Evolutionary conservation across 2,113 vertebrate genomes (phyloP).

Genomic region (Eolophus roseicapilla): DNA sequence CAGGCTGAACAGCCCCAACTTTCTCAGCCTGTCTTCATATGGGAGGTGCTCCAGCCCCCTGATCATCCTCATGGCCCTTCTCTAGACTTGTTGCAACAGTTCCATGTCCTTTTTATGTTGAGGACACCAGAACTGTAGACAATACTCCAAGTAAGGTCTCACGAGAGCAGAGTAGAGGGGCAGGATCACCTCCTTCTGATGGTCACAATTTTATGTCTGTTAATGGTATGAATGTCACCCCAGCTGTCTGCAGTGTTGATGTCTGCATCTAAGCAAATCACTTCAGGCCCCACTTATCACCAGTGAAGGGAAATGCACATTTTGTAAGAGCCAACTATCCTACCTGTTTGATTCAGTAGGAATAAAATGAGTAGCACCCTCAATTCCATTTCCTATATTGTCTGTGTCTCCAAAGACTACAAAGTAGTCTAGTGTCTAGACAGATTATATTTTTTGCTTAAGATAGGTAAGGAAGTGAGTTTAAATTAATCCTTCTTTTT

Average conservation of each 20-base stretch:
- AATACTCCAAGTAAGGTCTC: no score
- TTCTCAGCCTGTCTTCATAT: no score
- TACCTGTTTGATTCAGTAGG: neutral
- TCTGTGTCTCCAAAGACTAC: neutral
- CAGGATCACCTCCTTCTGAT: no score
- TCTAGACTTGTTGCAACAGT: no score
- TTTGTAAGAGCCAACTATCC: neutral
- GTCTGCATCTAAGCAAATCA: neutral
- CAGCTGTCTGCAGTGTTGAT: neutral
- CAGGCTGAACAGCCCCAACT: no score
- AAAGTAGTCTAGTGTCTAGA: neutral
- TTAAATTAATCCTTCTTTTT: accelerated
- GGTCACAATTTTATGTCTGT: neutral
- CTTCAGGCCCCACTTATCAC: accelerated
- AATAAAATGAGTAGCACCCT: neutral
- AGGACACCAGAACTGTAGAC: no score
- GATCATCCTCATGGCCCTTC: no score
- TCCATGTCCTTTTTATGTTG: no score
- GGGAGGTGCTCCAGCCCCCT: no score
- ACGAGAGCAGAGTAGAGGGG: no score
- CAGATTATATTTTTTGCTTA: neutral
- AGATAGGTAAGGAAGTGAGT: neutral
- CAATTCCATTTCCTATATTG: neutral
- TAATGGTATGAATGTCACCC: neutral
- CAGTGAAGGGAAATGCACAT: neutral